Evolutionary conservation across 2,888 invertebrate species (phyloP).

Genomic region (Melipona bicolor): DNA sequence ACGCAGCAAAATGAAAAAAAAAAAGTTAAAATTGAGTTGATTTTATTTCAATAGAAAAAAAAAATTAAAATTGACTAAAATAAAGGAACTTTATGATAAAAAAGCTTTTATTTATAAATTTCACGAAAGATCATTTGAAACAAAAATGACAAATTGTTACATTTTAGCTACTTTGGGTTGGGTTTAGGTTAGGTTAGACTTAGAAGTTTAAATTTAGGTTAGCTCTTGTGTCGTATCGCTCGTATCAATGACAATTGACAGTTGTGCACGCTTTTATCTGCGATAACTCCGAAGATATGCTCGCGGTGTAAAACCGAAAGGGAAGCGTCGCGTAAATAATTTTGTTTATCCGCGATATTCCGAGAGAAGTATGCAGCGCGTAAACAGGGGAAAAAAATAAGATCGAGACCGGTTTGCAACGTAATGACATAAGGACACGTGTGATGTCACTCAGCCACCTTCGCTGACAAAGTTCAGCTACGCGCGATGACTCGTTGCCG

Average conservation of each 20-base stretch:
- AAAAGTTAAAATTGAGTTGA: too few relatives aligned
- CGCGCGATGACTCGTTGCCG: slow-evolving; percentile 65
- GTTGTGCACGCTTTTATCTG: not conserved
- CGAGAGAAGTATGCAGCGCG: slow-evolving; percentile 32
- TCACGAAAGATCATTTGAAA: too few relatives aligned
- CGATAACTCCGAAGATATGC: not conserved
- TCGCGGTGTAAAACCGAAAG: not conserved
- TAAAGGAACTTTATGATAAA: too few relatives aligned
- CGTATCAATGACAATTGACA: not conserved
- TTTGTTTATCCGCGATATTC: slow-evolving; percentile 19
- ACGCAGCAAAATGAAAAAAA: too few relatives aligned
- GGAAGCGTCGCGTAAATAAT: slow-evolving; percentile 23
- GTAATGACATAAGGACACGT: slow-evolving; percentile 61
- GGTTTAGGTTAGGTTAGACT: too few relatives aligned
- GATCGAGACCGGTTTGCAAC: slow-evolving; percentile 50
- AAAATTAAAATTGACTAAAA: too few relatives aligned
- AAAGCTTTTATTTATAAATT: too few relatives aligned
- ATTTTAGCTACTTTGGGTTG: too few relatives aligned
- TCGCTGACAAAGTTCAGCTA: slow-evolving; percentile 70
- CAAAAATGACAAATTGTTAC: too few relatives aligned
- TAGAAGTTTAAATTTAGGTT: too few relatives aligned
- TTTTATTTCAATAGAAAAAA: too few relatives aligned
- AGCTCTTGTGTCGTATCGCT: too few relatives aligned
- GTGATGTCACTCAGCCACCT: slow-evolving; percentile 64
- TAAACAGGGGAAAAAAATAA: slow-evolving; percentile 20